Conservation (phyloP, 2,888 invertebrate species). For the Apamea crenata region DNA sequence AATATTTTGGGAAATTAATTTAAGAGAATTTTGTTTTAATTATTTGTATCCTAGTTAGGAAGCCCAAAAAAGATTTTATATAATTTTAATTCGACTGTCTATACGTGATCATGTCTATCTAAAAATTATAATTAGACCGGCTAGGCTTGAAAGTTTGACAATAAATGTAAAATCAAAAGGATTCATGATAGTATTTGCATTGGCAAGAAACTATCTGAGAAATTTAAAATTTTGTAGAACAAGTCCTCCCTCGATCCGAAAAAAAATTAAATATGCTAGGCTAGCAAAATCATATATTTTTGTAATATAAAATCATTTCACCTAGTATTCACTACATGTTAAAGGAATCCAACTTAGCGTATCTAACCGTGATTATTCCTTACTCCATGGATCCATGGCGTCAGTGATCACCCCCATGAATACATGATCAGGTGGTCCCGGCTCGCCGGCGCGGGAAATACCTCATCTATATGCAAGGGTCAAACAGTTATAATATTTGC, state of each 20-base stretch:
- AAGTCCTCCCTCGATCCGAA: background rate
- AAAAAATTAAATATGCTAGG: background rate
- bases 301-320: background rate
- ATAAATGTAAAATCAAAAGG: background rate
- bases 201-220: background rate
- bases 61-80: background rate
- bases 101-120: background rate
- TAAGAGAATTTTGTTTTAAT: constrained; percentile 14
- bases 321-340: background rate
- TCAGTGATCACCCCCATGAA: constrained; percentile 83
- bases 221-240: background rate
- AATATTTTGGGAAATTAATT: constrained; percentile 22
- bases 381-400: constrained; percentile 63
- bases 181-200: background rate
- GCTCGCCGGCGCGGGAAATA: constrained; percentile 78
- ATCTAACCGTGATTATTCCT: constrained; percentile 56
- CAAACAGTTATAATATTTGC: constrained; percentile 83
- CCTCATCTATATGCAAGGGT: constrained; percentile 86
- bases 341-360: background rate
- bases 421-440: constrained; percentile 80
- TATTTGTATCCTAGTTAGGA: background rate
- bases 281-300: background rate
- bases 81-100: background rate
- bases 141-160: background rate
- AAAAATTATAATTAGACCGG: background rate